phyloP scores from a whole-genome alignment of 2,888 invertebrate genomes.

The Nebria salina region DNA sequence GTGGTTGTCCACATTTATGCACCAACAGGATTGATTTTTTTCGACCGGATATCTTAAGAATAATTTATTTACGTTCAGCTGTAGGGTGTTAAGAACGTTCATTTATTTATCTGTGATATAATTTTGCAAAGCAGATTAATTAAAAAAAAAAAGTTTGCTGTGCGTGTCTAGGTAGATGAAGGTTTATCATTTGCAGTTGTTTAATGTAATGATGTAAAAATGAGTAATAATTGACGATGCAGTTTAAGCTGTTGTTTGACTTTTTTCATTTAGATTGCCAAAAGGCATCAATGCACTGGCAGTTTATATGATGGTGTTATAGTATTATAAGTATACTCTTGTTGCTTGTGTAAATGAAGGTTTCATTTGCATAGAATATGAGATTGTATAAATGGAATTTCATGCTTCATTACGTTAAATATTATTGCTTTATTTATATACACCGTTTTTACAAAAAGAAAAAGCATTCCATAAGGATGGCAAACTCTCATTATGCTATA shows the following conservation, averaged over 20 bases:
- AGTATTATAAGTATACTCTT: not conserved
- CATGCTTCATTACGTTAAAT: not conserved
- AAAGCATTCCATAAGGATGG: not conserved
- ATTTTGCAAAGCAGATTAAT: not conserved
- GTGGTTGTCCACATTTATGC: not conserved
- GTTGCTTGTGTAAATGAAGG: not conserved
- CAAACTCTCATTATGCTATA: not conserved
- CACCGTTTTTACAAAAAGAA: not conserved
- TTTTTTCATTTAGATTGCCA: not conserved
- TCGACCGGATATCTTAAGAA: conserved; percentile 24
- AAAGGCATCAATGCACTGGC: not conserved
- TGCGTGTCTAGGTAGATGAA: conserved; percentile 21
- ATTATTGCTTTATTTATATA: not conserved
- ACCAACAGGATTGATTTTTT: not conserved
- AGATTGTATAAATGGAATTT: not conserved
- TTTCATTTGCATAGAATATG: not conserved
- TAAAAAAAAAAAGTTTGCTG: not conserved
- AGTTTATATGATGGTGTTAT: not conserved
- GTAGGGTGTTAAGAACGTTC: conserved; percentile 22
- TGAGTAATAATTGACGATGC: conserved; percentile 20
- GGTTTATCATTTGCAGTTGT: conserved; percentile 22
- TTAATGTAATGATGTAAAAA: conserved; percentile 22
- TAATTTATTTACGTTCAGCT: conserved; percentile 31
- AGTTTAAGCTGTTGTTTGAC: conserved; percentile 9
- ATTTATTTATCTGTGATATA: conserved; percentile 4